phyloP scores from a whole-genome alignment of 1,140 invertebrate genomes.

The Lepidurus couesii region DNA sequence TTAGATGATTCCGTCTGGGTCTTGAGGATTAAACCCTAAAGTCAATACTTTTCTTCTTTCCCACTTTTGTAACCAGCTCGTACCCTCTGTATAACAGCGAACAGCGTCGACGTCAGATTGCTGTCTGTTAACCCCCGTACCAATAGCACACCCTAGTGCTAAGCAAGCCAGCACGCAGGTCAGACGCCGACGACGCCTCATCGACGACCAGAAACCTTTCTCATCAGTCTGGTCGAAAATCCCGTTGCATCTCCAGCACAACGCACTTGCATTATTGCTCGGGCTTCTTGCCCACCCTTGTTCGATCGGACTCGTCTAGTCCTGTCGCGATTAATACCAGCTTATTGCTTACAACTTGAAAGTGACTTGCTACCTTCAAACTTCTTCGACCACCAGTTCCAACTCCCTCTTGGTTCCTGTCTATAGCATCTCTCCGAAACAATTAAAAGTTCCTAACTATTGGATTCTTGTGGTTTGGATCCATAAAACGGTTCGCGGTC shows the following conservation, averaged over 20 bases:
- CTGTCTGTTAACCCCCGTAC: not conserved
- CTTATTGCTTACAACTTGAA: too few species aligned
- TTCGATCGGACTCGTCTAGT: not conserved
- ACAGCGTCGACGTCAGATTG: not conserved
- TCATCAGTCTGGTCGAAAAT: not conserved
- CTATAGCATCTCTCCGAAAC: too few species aligned
- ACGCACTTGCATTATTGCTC: not conserved
- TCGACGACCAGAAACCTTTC: conserved; percentile 18
- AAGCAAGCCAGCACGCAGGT: not conserved
- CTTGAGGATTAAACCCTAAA: not conserved
- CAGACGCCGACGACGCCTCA: not conserved
- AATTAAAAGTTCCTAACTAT: too few species aligned
- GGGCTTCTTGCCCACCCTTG: not conserved
- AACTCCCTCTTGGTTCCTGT: too few species aligned
- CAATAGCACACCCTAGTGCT: not conserved
- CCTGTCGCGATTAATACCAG: too few species aligned
- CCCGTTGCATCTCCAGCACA: not conserved
- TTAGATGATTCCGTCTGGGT: not conserved
- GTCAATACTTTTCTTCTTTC: not conserved
- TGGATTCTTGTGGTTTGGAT: too few species aligned
- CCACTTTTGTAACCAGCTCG: not conserved
- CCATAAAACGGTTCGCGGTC: too few species aligned
- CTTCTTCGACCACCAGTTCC: too few species aligned
- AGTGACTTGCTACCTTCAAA: too few species aligned
- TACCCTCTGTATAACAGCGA: not conserved